These are phyloP conservation scores for Morpho deidamia DNA, from an alignment of 2,888 invertebrate genomes.

Conservation along the genomic window DNA sequence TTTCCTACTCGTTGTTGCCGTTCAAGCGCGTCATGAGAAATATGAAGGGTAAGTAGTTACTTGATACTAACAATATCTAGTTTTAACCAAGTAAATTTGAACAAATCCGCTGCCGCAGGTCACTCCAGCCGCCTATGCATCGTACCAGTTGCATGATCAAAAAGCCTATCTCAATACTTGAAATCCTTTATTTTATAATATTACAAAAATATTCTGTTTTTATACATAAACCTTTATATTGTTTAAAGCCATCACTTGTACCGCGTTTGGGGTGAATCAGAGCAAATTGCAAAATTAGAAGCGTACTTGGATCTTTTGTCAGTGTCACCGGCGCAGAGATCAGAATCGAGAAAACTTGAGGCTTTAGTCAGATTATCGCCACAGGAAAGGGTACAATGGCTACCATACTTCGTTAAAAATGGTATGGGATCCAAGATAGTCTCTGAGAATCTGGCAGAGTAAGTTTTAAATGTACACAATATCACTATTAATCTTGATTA, in stretches of 20 bases:
- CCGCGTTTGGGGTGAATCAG: conserved; percentile 44
- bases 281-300: conserved; percentile 44
- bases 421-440: conserved; percentile 46
- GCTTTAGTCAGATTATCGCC: conserved; percentile 53
- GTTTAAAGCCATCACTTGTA: conserved; percentile 54
- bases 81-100: too few species aligned
- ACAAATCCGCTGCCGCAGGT: too few species aligned
- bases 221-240: conserved; percentile 1
- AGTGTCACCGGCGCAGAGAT: conserved; percentile 39
- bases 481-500: neutral
- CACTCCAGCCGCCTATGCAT: too few species aligned
- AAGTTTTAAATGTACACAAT: conserved; percentile 24
- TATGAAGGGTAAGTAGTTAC: conserved; percentile 54
- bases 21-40: conserved; percentile 54
- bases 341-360: conserved; percentile 47
- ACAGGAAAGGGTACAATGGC: conserved; percentile 51
- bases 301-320: conserved; percentile 49
- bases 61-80: neutral
- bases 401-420: conserved; percentile 46
- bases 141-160: too few species aligned
- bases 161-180: too few species aligned
- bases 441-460: conserved; percentile 59
- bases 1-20: conserved; percentile 39
- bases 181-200: too few species aligned
- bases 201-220: too few species aligned